phyloP scores from a whole-genome alignment of 2,797 vertebrate genomes.

The Acrossocheilus wenchowensis region DNA sequence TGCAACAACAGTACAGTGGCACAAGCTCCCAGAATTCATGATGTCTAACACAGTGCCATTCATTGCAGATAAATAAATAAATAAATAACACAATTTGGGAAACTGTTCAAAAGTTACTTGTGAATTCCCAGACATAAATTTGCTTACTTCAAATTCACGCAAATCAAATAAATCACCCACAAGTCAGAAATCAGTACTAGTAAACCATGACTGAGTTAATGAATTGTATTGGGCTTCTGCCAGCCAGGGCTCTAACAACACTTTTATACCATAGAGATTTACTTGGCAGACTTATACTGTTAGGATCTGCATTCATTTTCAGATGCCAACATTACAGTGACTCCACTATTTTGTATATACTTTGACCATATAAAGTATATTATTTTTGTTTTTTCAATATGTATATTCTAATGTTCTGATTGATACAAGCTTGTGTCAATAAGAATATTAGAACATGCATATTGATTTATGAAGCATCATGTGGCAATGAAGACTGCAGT shows the following conservation, averaged over 20 bases:
- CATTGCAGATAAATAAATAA: not conserved
- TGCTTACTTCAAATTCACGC: not conserved
- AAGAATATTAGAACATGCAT: not conserved
- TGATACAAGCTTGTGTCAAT: not conserved
- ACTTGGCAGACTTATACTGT: not conserved
- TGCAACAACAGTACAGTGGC: not conserved
- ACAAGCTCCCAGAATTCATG: not conserved
- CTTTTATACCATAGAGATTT: not conserved
- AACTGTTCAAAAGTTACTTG: not conserved
- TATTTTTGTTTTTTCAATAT: not conserved
- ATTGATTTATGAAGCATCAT: not conserved
- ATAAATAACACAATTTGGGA: not conserved
- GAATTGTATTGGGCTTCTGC: not conserved
- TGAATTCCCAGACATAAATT: not conserved
- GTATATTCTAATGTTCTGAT: no score
- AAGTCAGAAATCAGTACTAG: not conserved
- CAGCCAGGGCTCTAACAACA: not conserved
- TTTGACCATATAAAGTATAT: not conserved
- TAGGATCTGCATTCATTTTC: not conserved
- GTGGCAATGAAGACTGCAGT: not conserved
- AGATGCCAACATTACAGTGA: not conserved
- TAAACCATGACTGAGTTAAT: not conserved
- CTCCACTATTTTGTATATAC: not conserved
- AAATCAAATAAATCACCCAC: not conserved
- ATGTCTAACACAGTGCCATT: not conserved